Evolutionary conservation across 2,797 vertebrate genomes (phyloP), one percentile per base, ranked within the genome.

Genomic region (Triplophysa bombifrons): DNA sequence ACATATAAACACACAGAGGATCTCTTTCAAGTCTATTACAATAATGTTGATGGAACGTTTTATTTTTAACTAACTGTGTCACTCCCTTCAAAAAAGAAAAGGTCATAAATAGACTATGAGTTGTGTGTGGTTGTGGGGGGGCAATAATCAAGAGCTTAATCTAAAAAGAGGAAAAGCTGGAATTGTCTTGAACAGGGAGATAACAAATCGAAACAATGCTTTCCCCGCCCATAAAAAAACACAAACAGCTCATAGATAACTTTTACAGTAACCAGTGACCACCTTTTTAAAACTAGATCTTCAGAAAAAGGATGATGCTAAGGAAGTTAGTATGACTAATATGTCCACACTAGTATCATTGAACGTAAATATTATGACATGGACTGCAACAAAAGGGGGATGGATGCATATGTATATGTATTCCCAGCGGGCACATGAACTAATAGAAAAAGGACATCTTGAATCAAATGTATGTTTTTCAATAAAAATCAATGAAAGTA

Each of bases 121-220:
- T n/a, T 79, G 41, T 60, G 7, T 82, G 56, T 79, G 41, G 60
- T 4, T 82, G 56, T 6, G 34, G 82, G 83, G 70, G 68, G 56
- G 74, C 82, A 82, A 86, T 86, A n/a, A n/a, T 79, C 78, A 77
- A 82, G 55, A 30, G 8, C 0, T 56, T 85, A 82, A 87, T 84
- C 51, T 19, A 38, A 55, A 60, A 22, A 81, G 20, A 68, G 78
- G 86, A 85, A 85, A 84, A 80, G 48, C 68, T 78, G 82, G 76
- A 86, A 87, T 89, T 90, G 85, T 90, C 72, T 85, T 85, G 3
- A 19, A 68, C 64, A 7, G 19, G 80, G 84, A 87, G 81, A 82
- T 67, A 74, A 44, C 48, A 20, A 17, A 78, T 10, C 38, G 22
- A 34, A 65, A 82, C 65, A 78, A 68, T 56, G 16, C 1, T 25